Base-by-base conservation (phyloP, 2,113 vertebrate genomes). In the Phocoena phocoena region DNA sequence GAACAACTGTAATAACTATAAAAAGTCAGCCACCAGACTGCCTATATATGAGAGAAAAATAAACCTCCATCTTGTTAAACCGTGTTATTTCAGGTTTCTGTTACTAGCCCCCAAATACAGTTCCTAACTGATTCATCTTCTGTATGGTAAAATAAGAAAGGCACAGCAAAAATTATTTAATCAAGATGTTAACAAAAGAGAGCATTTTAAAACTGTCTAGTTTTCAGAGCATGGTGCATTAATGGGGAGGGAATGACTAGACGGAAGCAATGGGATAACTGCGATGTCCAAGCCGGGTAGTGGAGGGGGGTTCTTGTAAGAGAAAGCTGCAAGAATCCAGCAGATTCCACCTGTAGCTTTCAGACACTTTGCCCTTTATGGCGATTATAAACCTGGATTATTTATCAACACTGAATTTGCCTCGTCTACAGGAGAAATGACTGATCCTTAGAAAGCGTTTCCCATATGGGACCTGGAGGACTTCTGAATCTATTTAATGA, bases 401-500 rank as follows among this genome's bases (percentile, higher is more conserved):
- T 95, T 95, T 93, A 95, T 96, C 70, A 93, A 23, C n/a, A 67
- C 7, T 33, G 36, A 90, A 67, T 83, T 92, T 92, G 55, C 77
- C 90, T 65, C 28, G 50, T 65, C 71, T 92, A 4, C 26, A 93
- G 76, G 58, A 94, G 53, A 95, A 97, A 84, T 65, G 62, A 94
- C 44, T 77, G 87, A 68, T 94, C 33, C n/a, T 84, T 91, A 36
- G 83, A 71, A 89, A 87, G 76, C 60, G 10, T 82, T 95, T 90
- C 33, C 76, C 63, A 9, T 63, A 65, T 74, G 71, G 71, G 44
- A 60, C 55, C 88, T 93, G 17, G 14, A 68, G 76, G 76, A 71
- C n/a, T 91, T 97, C 89, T 77, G 68, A 96, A 86, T 88, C 82
- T 84, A 79, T 55, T 80, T 96, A 90, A 95, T 93, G 58, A 94